Evolutionary conservation across 2,797 vertebrate genomes (phyloP).

Genomic region (Ceryle rudis): DNA sequence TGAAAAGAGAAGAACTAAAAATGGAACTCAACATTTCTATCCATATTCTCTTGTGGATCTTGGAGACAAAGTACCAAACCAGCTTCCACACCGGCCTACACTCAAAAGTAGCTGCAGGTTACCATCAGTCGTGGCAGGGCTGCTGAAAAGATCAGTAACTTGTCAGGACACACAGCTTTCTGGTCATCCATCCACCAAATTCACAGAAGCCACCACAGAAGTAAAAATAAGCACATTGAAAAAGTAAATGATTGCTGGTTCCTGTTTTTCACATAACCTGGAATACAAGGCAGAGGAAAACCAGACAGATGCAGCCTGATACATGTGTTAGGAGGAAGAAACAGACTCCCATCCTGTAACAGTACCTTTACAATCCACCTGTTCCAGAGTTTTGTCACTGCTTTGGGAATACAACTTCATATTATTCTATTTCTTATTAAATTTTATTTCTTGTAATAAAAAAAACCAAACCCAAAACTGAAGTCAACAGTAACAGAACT

Average conservation of each 20-base stretch:
- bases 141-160: neutral
- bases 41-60: neutral
- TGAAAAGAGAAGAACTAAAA: neutral
- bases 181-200: neutral
- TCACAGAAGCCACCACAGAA: neutral
- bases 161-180: neutral
- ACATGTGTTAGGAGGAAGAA: neutral
- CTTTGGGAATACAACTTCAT: neutral
- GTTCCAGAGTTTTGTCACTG: neutral
- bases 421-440: neutral
- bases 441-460: constrained; percentile 18
- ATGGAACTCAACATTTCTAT: neutral
- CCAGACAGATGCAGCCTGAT: neutral
- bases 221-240: neutral
- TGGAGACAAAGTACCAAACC: neutral
- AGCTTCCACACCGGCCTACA: neutral
- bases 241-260: neutral
- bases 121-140: neutral
- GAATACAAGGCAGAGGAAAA: neutral
- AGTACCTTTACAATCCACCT: neutral
- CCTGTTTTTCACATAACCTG: neutral
- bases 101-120: neutral
- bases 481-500: neutral
- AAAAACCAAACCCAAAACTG: neutral
- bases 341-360: neutral